Evolutionary conservation across 1,140 invertebrate species (phyloP).

Genomic region (Brachionus angularis): DNA sequence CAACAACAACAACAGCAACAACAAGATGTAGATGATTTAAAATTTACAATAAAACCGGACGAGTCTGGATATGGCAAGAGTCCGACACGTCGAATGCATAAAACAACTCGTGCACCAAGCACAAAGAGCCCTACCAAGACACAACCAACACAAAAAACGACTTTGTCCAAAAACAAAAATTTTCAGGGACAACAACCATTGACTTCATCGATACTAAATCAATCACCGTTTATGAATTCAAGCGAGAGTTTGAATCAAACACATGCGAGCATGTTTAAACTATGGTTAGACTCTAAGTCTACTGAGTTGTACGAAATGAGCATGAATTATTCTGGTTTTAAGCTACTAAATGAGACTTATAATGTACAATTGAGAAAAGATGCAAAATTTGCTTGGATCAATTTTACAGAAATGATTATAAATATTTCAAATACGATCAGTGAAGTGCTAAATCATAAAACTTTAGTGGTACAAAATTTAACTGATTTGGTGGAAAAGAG

Average conservation of each 20-base stretch:
- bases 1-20: no score
- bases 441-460: constrained; percentile 11
- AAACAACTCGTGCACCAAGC: no score
- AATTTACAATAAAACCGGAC: no score
- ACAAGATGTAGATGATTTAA: no score
- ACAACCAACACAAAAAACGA: no score
- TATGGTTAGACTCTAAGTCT: constrained; percentile 25
- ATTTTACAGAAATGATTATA: constrained; percentile 42
- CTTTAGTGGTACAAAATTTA: constrained; percentile 34
- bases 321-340: constrained; percentile 33
- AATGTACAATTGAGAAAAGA: constrained; percentile 38
- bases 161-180: no score
- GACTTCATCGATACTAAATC: not conserved
- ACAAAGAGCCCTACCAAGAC: no score
- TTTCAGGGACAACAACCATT: not conserved
- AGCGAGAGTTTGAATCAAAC: constrained; percentile 5
- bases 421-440: constrained; percentile 33
- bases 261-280: constrained; percentile 39
- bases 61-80: no score
- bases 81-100: no score
- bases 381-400: constrained; percentile 42
- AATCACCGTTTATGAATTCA: constrained; percentile 20
- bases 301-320: constrained; percentile 29
- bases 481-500: constrained; percentile 21
- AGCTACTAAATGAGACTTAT: constrained; percentile 22